Percentiles rank a stretch among this genome's conserved stretches.
Evolutionary conservation across 2,797 vertebrate genomes (phyloP).

Genomic region (Uromys caudimaculatus): DNA sequence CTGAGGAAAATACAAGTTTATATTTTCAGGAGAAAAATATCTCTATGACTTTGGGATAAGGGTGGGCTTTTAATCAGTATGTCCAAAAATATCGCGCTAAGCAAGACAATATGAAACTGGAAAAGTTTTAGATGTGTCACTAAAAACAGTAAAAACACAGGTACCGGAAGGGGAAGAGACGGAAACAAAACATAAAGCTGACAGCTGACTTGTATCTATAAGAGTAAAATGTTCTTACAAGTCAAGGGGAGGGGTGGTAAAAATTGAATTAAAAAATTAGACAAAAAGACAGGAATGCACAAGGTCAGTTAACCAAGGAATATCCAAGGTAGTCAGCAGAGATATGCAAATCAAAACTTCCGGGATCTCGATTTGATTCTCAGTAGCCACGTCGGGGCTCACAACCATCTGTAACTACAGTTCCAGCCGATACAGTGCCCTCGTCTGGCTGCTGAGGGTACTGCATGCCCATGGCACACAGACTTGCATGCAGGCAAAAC

Average conservation of each 20-base stretch:
- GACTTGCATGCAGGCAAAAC: neutral
- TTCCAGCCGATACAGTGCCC: neutral
- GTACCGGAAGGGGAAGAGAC: neutral
- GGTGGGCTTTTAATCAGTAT: neutral
- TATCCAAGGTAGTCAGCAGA: neutral
- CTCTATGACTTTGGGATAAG: neutral
- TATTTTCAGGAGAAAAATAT: neutral
- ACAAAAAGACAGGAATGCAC: neutral
- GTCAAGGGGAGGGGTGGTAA: neutral
- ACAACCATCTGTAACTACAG: no score
- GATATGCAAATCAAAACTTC: slow-evolving; percentile 7
- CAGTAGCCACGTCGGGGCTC: neutral
- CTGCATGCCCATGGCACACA: neutral
- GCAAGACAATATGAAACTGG: neutral
- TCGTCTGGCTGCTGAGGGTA: neutral
- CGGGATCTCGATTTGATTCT: neutral
- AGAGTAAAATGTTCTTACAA: neutral
- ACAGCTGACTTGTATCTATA: neutral
- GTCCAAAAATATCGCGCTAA: neutral
- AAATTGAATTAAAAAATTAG: neutral
- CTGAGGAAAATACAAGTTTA: neutral
- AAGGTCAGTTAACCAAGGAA: neutral
- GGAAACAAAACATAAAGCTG: neutral
- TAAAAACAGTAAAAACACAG: neutral
- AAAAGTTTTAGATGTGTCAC: neutral